Conservation (phyloP, 2,797 vertebrate species). For the Diceros bicornis region DNA sequence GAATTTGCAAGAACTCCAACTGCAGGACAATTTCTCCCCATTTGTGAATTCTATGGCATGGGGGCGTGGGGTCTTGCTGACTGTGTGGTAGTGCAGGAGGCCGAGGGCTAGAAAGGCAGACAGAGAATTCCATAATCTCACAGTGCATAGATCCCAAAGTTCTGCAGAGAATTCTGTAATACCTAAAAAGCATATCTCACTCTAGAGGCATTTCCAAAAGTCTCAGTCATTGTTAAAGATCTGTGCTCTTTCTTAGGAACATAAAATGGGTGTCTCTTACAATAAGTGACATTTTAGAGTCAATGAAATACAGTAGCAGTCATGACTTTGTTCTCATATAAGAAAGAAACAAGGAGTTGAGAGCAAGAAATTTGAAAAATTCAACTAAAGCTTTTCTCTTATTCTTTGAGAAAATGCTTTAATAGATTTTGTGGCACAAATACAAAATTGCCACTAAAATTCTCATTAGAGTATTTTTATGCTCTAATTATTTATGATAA, state of each 20-base stretch:
- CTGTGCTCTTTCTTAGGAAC: neutral
- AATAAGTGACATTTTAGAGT: neutral
- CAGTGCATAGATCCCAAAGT: neutral
- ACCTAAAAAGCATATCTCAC: neutral
- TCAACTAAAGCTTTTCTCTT: neutral
- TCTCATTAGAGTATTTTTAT: neutral
- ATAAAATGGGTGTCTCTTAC: neutral
- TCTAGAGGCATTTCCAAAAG: neutral
- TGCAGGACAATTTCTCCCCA: no score
- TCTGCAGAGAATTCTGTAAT: neutral
- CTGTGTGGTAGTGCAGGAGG: neutral
- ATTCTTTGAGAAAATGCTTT: neutral
- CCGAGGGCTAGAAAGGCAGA: neutral
- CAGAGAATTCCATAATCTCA: neutral
- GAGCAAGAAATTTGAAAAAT: slow-evolving; percentile 25
- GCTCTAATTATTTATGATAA: neutral
- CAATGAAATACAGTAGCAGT: neutral
- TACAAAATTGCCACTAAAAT: neutral
- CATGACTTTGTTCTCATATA: neutral
- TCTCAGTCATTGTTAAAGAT: neutral
- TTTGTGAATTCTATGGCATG: neutral
- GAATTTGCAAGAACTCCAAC: neutral
- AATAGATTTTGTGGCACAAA: neutral
- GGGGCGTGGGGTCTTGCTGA: neutral
- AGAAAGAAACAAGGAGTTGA: neutral